Base-by-base conservation (phyloP, 2,113 vertebrate species). In the Rostratula benghalensis region DNA sequence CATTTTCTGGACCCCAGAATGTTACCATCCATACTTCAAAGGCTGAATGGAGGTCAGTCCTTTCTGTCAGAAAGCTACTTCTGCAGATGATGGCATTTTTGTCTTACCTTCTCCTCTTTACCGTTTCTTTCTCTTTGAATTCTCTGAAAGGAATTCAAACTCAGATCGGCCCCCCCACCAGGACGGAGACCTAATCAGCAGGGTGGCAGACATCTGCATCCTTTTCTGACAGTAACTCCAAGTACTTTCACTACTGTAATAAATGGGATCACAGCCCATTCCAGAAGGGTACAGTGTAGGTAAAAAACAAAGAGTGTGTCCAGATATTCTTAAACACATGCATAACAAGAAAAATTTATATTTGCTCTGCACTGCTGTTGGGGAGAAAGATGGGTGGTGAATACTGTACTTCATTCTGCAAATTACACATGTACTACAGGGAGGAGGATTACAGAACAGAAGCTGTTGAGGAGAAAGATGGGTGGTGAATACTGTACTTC, bases 321-420 rank as follows among this genome's bases (percentile, higher is more conserved):
- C 89, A 93, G 80, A 70, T 82, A 83, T 17, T 82, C 57, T 94
- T 87, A 79, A 95, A 73, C 65, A 94, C 65, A 82, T 73, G 45
- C 78, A 50, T 73, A 87, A 64, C 69, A 91, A 79, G 57, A 83
- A 87, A 79, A 17, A 13, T 48, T 87, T 92, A 3, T 89, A n/a
- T 95, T 94, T 92, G 35, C 31, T 83, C 56, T 89, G 65, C 23
- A 20, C 73, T 82, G 27, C 48, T 94, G 20, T 78, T 81, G 79
- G 87, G 86, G 91, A 95, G 84, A 81, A 75, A 90, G n/a, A 89
- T 97, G 81, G 76, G 94, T 82, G 86, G 73, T 91, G 69, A 89
- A 89, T 89, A 51, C 65, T 82, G 60, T 87, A 64, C 45, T 95
- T 94, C 37, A 18, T 89, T 87, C 78, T 91, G 70, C 78, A 93